These are phyloP conservation scores for Tridacna gigas DNA, from an alignment of 2,888 invertebrate genomes.

Conservation along the genomic window DNA sequence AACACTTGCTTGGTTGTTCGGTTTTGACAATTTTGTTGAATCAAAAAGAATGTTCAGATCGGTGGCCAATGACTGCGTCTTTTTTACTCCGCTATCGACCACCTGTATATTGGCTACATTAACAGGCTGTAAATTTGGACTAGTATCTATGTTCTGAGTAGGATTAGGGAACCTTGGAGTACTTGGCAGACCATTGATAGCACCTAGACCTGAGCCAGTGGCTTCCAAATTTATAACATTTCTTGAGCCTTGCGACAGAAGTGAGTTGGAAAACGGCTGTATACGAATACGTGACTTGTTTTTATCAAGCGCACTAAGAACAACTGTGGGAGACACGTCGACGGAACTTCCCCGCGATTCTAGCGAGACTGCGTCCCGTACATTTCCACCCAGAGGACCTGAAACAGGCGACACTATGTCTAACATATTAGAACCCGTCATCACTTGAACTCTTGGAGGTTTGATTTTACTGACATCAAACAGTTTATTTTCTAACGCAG, in stretches of 20 bases:
- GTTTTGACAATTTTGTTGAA: conserved; percentile 15
- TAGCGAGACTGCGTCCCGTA: not conserved
- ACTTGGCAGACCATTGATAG: conserved; percentile 18
- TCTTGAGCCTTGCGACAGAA: not conserved
- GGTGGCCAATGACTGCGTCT: not conserved
- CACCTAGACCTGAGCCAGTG: conserved; percentile 17
- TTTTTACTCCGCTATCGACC: not conserved
- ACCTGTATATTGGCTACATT: not conserved
- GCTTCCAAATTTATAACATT: conserved; percentile 24
- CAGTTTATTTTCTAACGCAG: conserved; percentile 62
- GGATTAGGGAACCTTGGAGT: conserved; percentile 18
- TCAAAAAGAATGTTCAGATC: conserved; percentile 29
- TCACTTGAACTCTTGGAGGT: conserved; percentile 12
- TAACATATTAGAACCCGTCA: not conserved
- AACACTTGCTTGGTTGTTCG: not conserved
- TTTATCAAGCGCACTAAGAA: not conserved
- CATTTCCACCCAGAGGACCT: not conserved
- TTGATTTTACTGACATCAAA: conserved; percentile 57
- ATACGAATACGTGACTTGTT: not conserved
- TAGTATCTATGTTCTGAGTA: not conserved
- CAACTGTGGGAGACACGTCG: not conserved
- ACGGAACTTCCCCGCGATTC: not conserved
- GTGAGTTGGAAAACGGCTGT: not conserved
- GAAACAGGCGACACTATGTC: not conserved
- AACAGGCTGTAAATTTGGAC: not conserved